Evolutionary conservation across 2,797 vertebrate species (phyloP).

Genomic region (Taenioides sp.): DNA sequence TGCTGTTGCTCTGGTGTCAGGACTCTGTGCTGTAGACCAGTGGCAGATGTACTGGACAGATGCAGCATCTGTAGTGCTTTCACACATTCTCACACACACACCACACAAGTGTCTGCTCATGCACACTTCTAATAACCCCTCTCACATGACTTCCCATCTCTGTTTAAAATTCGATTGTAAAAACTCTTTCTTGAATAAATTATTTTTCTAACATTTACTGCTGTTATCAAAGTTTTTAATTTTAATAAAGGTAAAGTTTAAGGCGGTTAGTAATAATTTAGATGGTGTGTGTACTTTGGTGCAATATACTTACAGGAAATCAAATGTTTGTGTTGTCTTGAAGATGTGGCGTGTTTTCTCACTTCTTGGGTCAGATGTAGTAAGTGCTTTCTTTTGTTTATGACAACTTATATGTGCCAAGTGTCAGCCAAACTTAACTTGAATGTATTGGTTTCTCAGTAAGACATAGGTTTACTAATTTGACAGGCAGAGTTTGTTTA

Average conservation of each 20-base stretch:
- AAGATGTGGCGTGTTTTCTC: background rate
- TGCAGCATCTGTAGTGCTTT: constrained; percentile 43
- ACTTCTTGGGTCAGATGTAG: background rate
- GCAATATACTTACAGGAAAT: background rate
- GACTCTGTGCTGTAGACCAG: constrained; percentile 40
- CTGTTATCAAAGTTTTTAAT: too few relatives aligned
- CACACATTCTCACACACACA: constrained; percentile 6
- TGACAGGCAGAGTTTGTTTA: too few relatives aligned
- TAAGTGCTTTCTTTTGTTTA: background rate
- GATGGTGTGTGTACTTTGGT: background rate
- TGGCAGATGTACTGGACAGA: constrained; percentile 68
- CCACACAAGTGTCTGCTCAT: constrained; percentile 31
- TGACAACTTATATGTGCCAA: too few relatives aligned
- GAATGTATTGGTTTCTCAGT: background rate
- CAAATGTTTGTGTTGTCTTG: background rate
- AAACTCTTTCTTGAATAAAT: too few relatives aligned
- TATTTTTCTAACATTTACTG: too few relatives aligned
- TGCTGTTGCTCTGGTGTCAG: constrained; percentile 39
- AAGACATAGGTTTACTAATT: too few relatives aligned
- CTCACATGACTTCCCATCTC: constrained; percentile 9
- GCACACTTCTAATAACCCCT: constrained; percentile 31
- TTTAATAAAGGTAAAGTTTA: too few relatives aligned
- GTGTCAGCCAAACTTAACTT: background rate
- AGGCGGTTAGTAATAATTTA: too few relatives aligned
- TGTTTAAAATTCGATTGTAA: background rate